phyloP scores from a whole-genome alignment of 2,888 invertebrate genomes.

The Harmothoe impar region DNA sequence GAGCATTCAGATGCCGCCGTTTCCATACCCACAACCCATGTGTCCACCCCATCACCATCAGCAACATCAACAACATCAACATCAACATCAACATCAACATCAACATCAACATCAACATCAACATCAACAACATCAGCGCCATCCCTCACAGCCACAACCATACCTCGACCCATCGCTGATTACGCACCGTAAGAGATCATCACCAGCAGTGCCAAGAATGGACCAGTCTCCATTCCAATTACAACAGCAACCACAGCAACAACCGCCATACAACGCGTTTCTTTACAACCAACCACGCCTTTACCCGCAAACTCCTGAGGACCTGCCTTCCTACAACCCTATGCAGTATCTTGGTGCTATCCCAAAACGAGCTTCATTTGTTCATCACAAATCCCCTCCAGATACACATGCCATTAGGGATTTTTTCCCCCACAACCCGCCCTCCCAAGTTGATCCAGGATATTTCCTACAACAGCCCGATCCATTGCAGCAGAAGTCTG shows the following conservation, averaged over 20 bases:
- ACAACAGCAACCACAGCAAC: conserved; percentile 8
- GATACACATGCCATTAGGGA: conserved; percentile 38
- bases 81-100: background rate
- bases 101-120: background rate
- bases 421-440: conserved; percentile 33
- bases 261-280: conserved; percentile 48
- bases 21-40: conserved; percentile 47
- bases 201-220: conserved; percentile 54
- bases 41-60: conserved; percentile 22
- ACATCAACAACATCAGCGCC: background rate
- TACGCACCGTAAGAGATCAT: conserved; percentile 52
- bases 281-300: conserved; percentile 55
- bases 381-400: conserved; percentile 60
- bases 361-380: conserved; percentile 60
- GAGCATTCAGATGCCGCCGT: conserved; percentile 32
- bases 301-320: conserved; percentile 53
- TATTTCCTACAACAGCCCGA: background rate
- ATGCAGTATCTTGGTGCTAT: conserved; percentile 66
- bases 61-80: background rate
- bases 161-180: conserved; percentile 48
- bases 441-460: background rate
- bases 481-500: conserved; percentile 27
- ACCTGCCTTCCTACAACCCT: conserved; percentile 60
- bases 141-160: background rate
- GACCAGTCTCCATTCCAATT: conserved; percentile 12